Evolutionary conservation across 2,888 invertebrate genomes (phyloP).

Genomic region (Drosophila demipolita): DNA sequence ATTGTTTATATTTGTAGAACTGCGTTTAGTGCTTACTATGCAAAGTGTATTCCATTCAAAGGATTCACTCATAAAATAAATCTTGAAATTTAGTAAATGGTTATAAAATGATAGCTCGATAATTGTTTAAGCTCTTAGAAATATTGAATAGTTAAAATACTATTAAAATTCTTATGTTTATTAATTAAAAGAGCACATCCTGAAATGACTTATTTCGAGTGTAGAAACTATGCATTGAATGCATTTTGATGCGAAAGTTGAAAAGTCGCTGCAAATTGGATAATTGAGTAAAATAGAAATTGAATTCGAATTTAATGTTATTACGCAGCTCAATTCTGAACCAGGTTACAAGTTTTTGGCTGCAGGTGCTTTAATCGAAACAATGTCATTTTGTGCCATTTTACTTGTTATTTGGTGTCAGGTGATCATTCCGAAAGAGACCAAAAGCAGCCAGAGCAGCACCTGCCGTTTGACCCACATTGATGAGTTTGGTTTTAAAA

Average conservation of each 20-base stretch:
- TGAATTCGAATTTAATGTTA: conserved; percentile 27
- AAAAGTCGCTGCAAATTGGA: conserved; percentile 4
- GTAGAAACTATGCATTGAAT: neutral
- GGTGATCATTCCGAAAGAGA: neutral
- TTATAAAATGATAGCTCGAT: neutral
- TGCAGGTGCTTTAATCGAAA: conserved; percentile 7
- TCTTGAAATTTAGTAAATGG: neutral
- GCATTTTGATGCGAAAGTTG: neutral
- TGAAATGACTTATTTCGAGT: neutral
- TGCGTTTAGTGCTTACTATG: neutral
- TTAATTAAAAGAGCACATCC: neutral
- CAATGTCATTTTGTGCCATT: conserved; percentile 21
- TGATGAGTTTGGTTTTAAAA: conserved; percentile 49
- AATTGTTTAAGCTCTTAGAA: neutral
- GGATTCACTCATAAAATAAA: neutral
- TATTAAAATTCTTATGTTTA: neutral
- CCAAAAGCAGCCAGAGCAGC: conserved; percentile 2
- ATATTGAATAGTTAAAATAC: neutral
- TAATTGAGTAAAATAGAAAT: conserved; percentile 22
- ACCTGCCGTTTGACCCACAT: conserved; percentile 57
- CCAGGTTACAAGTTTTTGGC: conserved; percentile 5
- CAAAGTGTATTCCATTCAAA: neutral
- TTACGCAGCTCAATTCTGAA: conserved; percentile 19
- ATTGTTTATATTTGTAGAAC: neutral
- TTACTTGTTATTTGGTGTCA: conserved; percentile 9